These are phyloP conservation scores for Leptodactylus fuscus DNA, from an alignment of 2,113 vertebrate genomes.

Conservation along the genomic window DNA sequence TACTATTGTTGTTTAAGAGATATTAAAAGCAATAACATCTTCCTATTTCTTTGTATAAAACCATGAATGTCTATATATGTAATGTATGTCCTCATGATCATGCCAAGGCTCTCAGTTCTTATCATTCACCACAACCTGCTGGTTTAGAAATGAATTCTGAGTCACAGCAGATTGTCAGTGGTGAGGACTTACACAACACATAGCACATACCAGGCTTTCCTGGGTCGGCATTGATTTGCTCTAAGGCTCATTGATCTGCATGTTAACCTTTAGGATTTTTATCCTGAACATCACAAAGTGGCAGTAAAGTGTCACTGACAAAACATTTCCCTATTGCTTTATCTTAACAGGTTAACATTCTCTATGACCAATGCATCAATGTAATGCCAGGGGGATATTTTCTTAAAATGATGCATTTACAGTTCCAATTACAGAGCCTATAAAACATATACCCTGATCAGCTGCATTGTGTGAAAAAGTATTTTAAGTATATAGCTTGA, in stretches of 20 bases:
- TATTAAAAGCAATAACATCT: not conserved
- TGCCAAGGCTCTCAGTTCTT: not conserved
- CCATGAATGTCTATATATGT: not conserved
- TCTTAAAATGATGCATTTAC: not conserved
- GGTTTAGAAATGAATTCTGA: not conserved
- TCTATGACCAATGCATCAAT: not conserved
- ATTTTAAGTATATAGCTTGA: not conserved
- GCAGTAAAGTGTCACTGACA: not conserved
- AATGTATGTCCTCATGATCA: not conserved
- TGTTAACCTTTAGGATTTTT: conserved; percentile 25
- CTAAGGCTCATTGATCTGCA: conserved; percentile 26
- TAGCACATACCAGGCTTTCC: not conserved
- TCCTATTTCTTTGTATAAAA: not conserved
- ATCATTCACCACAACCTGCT: conserved; percentile 24
- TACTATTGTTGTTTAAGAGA: not conserved
- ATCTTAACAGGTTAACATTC: conserved; percentile 7
- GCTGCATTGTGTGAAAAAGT: not conserved
- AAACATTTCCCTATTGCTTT: not conserved
- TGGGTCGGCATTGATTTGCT: conserved; percentile 14
- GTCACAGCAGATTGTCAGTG: conserved; percentile 24
- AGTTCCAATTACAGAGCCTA: not conserved
- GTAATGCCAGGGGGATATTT: not conserved
- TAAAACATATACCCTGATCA: not conserved
- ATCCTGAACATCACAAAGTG: conserved; percentile 3
- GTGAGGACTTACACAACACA: not conserved